Evolutionary conservation across 2,113 vertebrate genomes (phyloP), one percentile per base, ranked within the genome.

Genomic region (Fregata magnificens): DNA sequence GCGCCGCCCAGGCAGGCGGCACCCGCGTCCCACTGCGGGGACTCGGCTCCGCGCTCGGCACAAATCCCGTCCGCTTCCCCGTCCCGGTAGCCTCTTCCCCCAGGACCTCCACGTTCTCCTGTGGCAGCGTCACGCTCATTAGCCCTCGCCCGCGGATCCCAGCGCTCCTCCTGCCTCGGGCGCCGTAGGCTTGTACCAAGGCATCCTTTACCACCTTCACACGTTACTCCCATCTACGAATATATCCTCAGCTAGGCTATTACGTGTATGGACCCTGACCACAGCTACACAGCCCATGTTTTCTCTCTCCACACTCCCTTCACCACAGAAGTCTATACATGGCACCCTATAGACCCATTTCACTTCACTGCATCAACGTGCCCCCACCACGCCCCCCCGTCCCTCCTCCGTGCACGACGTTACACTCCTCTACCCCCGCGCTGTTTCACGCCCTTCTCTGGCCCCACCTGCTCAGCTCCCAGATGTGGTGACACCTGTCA

Each of bases 81-180:
- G 25, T 22, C 40, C 86, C 62, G 34, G 29, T 52, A 10, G 9
- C 44, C 20, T 36, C 49, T 13, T 49, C 22, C 71, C 25, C 10
- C 65, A 6, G 10, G 3, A 5, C 11, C 45, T 24, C 55, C 82
- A 0, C 13, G 1, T 5, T 4, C 22, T 6, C 34, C 13, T 0
- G 67, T n/a, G n/a, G 29, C 62, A 38, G 26, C 22, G 24, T 9
- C 42, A 4, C 1, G 28, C 42, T 21, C 1, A 11, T 3, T 1
- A 52, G 22, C 34, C 7, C 42, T 3, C 32, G n/a, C 29, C 40
- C 45, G 16, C 13, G 5, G 5, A 5, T 15, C 17, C 66, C 71
- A 4, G 40, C 1, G 58, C 34, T 62, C 8, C 40, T 13, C 50
- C 44, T 22, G 66, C 65, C 34, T 11, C 9, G 58, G 6, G 13